These are phyloP conservation scores for Lottia scabra DNA, from an alignment of 2,888 invertebrate genomes.

Conservation along the genomic window DNA sequence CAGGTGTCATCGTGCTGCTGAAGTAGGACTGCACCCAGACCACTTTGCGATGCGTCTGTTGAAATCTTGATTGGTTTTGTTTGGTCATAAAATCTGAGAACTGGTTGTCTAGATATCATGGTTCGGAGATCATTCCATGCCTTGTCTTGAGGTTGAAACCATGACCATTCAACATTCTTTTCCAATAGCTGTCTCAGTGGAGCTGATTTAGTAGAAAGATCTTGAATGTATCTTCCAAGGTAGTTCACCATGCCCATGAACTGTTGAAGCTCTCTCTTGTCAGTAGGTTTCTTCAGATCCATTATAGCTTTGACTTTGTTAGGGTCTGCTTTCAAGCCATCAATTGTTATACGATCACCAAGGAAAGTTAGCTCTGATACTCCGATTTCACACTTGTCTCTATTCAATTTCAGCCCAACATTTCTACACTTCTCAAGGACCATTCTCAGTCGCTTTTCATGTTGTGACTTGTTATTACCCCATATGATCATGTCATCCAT, in stretches of 20 bases:
- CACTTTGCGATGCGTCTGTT: conserved; percentile 11
- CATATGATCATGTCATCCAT: conserved; percentile 17
- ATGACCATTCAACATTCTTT: neutral
- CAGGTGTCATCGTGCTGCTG: conserved; percentile 12
- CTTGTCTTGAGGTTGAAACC: neutral
- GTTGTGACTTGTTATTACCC: conserved; percentile 6
- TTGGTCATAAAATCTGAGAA: conserved; percentile 14
- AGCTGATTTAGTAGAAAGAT: too few relatives aligned
- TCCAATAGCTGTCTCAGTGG: conserved; percentile 6
- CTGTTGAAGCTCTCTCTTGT: too few relatives aligned
- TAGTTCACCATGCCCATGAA: too few relatives aligned
- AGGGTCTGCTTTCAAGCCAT: too few relatives aligned
- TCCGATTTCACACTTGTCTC: conserved; percentile 19
- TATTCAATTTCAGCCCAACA: conserved; percentile 6
- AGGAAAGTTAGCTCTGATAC: conserved; percentile 19
- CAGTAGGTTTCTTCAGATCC: too few relatives aligned
- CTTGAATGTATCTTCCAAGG: too few relatives aligned
- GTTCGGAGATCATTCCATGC: conserved; percentile 5
- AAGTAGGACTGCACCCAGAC: conserved; percentile 17
- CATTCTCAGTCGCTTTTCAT: neutral
- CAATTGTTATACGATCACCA: neutral
- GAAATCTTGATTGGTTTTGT: conserved; percentile 18
- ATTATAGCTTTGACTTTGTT: neutral
- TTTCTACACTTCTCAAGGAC: conserved; percentile 7
- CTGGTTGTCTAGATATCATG: neutral